Percentiles rank a stretch among this genome's conserved stretches.
Conservation (phyloP, 2,797 vertebrate genomes). For the Pseudochromis fuscus region DNA sequence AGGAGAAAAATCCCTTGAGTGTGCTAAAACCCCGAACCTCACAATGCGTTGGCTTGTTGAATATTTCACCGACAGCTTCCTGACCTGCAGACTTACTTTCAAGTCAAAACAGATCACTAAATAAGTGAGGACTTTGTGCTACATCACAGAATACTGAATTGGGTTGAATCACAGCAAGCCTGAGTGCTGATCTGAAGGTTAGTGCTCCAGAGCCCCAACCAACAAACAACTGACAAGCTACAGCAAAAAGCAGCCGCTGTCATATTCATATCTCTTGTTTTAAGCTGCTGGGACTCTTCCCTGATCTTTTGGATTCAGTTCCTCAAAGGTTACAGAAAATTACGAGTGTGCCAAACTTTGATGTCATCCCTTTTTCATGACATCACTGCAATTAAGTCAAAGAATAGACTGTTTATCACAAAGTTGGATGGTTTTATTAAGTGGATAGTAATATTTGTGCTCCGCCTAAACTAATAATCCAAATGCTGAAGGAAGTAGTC, state of each 20-base stretch:
- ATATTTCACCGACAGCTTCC: constrained; percentile 74
- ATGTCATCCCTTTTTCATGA: too few species aligned
- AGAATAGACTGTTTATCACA: too few species aligned
- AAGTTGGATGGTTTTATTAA: too few species aligned
- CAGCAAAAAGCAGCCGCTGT: constrained; percentile 2
- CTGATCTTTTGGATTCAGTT: constrained; percentile 2
- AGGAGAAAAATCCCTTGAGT: constrained; percentile 64
- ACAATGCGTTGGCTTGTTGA: constrained; percentile 69
- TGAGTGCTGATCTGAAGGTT: constrained; percentile 31
- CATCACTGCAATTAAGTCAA: too few species aligned
- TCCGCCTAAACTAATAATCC: too few species aligned
- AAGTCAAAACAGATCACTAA: constrained; percentile 63
- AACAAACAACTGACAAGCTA: constrained; percentile 16
- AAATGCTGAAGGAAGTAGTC: too few species aligned
- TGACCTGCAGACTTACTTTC: constrained; percentile 70
- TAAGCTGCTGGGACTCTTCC: not conserved
- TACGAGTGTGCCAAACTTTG: not conserved
- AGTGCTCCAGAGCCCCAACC: constrained; percentile 11
- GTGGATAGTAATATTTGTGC: too few species aligned
- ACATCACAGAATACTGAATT: constrained; percentile 50
- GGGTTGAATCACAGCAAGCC: constrained; percentile 30
- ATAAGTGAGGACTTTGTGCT: constrained; percentile 52
- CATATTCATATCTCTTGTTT: not conserved
- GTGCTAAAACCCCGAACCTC: constrained; percentile 66
- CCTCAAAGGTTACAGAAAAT: not conserved